phyloP scores from a whole-genome alignment of 2,888 invertebrate species.

The Perizoma flavofasciatum region DNA sequence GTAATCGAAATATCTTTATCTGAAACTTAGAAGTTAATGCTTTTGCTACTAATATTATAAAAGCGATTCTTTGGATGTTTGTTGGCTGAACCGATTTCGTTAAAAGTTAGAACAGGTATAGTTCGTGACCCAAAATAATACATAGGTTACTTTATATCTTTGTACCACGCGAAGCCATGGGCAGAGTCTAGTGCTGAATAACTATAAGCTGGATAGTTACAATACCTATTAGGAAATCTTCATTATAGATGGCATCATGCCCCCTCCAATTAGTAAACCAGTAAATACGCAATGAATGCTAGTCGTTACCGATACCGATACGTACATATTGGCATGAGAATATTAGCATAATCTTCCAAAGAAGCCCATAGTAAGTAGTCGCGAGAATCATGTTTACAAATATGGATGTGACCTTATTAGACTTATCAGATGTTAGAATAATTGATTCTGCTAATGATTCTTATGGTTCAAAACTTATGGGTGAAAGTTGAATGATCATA shows the following conservation, averaged over 20 bases:
- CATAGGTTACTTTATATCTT: too few species aligned
- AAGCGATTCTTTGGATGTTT: too few species aligned
- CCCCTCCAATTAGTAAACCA: constrained; percentile 10
- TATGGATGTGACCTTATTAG: constrained; percentile 30
- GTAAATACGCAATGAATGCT: constrained; percentile 6
- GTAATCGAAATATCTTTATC: neutral
- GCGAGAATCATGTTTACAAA: constrained; percentile 30
- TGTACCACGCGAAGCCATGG: too few species aligned
- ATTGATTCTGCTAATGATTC: constrained; percentile 10
- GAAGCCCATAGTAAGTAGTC: constrained; percentile 28
- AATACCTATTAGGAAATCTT: too few species aligned
- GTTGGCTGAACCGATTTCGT: too few species aligned
- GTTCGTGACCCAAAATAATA: too few species aligned
- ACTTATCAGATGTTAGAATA: constrained; percentile 12
- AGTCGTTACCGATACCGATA: constrained; percentile 13
- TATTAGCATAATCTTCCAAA: constrained; percentile 35
- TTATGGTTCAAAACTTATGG: constrained; percentile 15
- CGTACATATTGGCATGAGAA: constrained; percentile 20
- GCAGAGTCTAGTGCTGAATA: too few species aligned
- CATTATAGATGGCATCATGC: neutral
- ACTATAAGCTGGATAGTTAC: too few species aligned
- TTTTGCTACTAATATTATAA: too few species aligned
- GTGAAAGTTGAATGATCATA: constrained; percentile 24
- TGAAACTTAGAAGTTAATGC: too few species aligned
- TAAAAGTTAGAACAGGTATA: too few species aligned